Conservation (phyloP, 2,113 vertebrate genomes). For the Pithys albifrons region DNA sequence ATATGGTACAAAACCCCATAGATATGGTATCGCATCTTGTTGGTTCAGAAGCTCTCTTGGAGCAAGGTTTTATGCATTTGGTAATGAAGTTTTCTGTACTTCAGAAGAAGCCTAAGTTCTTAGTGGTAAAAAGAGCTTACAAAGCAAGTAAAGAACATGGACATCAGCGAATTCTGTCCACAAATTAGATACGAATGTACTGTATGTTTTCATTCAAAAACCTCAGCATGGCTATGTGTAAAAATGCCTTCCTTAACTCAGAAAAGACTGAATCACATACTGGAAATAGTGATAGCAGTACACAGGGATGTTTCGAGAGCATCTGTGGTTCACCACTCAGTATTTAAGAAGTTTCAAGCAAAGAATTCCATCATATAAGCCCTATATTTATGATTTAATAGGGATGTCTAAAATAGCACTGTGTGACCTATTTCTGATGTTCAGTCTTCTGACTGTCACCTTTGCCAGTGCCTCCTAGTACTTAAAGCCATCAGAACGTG, state of each 20-base stretch:
- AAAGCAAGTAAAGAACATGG: constrained; percentile 64
- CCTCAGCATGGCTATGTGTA: constrained; percentile 56
- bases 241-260: constrained; percentile 50
- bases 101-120: constrained; percentile 34
- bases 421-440: background rate
- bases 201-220: constrained; percentile 63
- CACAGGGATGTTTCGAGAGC: constrained; percentile 60
- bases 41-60: background rate
- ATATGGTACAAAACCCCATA: background rate
- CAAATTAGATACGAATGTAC: constrained; percentile 73
- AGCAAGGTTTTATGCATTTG: constrained; percentile 25
- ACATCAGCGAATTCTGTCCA: constrained; percentile 74
- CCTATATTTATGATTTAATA: constrained; percentile 15
- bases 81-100: constrained; percentile 41
- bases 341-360: constrained; percentile 45
- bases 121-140: constrained; percentile 69
- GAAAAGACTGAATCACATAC: constrained; percentile 63
- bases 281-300: constrained; percentile 73
- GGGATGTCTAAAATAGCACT: constrained; percentile 11
- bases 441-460: background rate
- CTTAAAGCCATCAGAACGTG: background rate
- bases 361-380: constrained; percentile 28
- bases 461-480: background rate
- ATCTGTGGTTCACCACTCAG: constrained; percentile 62
- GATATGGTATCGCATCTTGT: background rate